Percentiles rank a stretch among this genome's conserved stretches.
These are phyloP conservation scores for Helobdella robusta DNA, from an alignment of 2,888 invertebrate genomes.

Conservation along the genomic window DNA sequence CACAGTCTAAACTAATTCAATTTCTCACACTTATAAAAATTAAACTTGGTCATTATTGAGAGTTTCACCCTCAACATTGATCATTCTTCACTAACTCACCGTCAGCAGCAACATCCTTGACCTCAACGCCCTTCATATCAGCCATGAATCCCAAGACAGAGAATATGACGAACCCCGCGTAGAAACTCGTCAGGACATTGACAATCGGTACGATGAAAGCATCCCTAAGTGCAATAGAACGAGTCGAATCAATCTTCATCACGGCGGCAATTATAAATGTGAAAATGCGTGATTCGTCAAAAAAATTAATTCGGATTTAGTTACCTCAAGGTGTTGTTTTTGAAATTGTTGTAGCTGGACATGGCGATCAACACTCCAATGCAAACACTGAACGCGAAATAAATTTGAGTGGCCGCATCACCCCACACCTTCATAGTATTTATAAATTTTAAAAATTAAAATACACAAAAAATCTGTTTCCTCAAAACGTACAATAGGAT, in stretches of 20 bases:
- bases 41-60: too few relatives aligned
- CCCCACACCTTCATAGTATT: constrained; percentile 29
- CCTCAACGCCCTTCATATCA: constrained; percentile 33
- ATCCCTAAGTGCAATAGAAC: too few relatives aligned
- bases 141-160: constrained; percentile 54
- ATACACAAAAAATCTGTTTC: not conserved
- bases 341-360: constrained; percentile 38
- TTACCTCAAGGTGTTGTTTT: constrained; percentile 39
- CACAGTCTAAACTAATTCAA: too few relatives aligned
- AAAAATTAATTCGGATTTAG: too few relatives aligned
- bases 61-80: too few relatives aligned
- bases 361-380: constrained; percentile 39
- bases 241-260: too few relatives aligned
- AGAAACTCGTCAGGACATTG: constrained; percentile 40
- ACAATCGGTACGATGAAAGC: constrained; percentile 39
- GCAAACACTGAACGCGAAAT: constrained; percentile 36
- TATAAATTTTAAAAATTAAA: too few relatives aligned
- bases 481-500: constrained; percentile 35
- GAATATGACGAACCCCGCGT: constrained; percentile 42
- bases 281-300: too few relatives aligned
- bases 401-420: constrained; percentile 36
- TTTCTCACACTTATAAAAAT: too few relatives aligned
- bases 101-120: constrained; percentile 38
- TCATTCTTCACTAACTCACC: too few relatives aligned
- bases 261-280: too few relatives aligned